Evolutionary conservation across 2,113 vertebrate genomes (phyloP), one percentile per base, ranked within the genome.

Genomic region (Myrmecobius fasciatus): DNA sequence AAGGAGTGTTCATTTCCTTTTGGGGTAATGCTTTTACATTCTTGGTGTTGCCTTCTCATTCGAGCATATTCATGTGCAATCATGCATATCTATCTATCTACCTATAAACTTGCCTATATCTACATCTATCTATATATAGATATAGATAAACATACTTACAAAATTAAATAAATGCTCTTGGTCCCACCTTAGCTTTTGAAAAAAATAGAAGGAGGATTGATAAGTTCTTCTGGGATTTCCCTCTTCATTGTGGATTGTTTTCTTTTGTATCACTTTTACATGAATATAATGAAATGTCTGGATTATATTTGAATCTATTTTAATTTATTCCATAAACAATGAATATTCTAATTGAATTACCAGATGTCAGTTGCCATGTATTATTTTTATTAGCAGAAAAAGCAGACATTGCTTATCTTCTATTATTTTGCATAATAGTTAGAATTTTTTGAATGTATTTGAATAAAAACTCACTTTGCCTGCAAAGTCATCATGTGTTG

Each of bases 271-370:
- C 52, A 20, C 94, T 96, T 96, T 95, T 94, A 88, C 95, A 92
- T 92, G 94, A 94, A 24, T 91, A 47, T 92, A 95, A 92, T 95
- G 89, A 49, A 48, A 52, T 89, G 52, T 97, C 91, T 97, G 94
- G 83, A 93, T 26, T 25, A 46, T 92, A 24, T 95, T 89, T 96
- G 93, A 97, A 95, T 97, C 56, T 89, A 93, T 97, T 94, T 92
- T 96, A 89, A 17, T 22, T 52, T 53, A 20, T 95, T 91, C 95
- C 95, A 94, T 89, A 93, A 94, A 48, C 49, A 89, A 95, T 96
- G 93, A 90, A 94, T 90, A 52, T 96, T 95, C 89, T 89, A 56
- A 56, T 95, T 96, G 89, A 53, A 96, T 95, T 96, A 49, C 25
- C 91, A 91, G 26, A 28, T 90, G 46, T 97, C 92, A 90, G 90